Evolutionary conservation across 2,113 vertebrate species (phyloP).

Genomic region (Empidonax alnorum): DNA sequence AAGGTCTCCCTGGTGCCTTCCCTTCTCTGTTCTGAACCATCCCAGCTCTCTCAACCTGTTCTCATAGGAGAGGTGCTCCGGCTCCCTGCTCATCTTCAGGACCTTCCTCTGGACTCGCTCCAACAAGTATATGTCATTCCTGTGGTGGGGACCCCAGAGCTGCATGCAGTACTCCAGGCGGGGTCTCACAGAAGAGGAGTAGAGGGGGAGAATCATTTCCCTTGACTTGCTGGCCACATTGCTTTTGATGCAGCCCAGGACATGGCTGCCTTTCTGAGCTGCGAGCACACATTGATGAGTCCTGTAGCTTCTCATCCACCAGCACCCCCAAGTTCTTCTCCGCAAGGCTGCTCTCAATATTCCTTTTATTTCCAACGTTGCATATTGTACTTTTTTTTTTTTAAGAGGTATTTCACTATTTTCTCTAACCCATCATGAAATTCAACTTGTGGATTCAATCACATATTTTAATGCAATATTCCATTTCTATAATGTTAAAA

Average conservation of each 20-base stretch:
- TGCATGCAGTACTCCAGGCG: not conserved
- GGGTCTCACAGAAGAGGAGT: rapidly evolving
- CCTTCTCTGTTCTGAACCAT: not conserved
- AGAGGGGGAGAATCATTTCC: not conserved
- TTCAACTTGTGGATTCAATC: not conserved
- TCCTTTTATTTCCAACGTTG: not conserved
- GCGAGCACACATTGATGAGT: rapidly evolving
- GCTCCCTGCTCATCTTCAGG: not conserved
- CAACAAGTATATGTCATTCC: not conserved
- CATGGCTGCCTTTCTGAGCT: not conserved
- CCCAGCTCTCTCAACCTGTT: not conserved
- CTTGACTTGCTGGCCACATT: rapidly evolving
- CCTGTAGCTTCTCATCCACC: not conserved
- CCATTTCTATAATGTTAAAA: not conserved
- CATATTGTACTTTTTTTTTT: not conserved
- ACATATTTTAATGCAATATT: not conserved
- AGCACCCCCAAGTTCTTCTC: not conserved
- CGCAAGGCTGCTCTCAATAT: not conserved
- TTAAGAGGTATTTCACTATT: not conserved
- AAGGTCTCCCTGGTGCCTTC: not conserved
- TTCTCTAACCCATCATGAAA: not conserved
- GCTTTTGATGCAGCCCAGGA: not conserved
- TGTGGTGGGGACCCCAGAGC: not conserved
- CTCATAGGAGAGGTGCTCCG: not conserved
- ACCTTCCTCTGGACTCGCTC: not conserved